Conservation (phyloP, 1,140 invertebrate genomes). For the Drosophila hydei region DNA sequence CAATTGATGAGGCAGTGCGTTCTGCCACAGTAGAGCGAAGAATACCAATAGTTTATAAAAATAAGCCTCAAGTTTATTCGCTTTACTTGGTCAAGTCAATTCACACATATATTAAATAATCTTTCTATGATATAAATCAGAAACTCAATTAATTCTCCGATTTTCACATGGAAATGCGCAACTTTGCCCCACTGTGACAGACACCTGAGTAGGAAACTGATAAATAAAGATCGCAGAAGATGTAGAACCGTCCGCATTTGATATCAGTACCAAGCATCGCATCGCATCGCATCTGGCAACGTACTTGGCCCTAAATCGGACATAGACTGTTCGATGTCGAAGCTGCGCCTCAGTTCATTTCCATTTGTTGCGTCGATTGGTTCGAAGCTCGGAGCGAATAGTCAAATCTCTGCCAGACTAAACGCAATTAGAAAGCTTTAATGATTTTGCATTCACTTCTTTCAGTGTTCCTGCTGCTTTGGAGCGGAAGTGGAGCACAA, state of each 20-base stretch:
- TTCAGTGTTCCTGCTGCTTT: slow-evolving; percentile 65
- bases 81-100: background rate
- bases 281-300: slow-evolving; percentile 29
- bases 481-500: slow-evolving; percentile 54
- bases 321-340: slow-evolving; percentile 42
- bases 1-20: slow-evolving; percentile 69
- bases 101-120: background rate
- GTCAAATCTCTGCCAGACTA: slow-evolving; percentile 36
- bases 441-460: slow-evolving; percentile 52
- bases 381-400: slow-evolving; percentile 44
- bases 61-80: too few species aligned
- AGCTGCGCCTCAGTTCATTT: slow-evolving; percentile 64
- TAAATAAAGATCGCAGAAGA: slow-evolving; percentile 71
- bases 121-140: background rate
- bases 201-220: slow-evolving; percentile 71
- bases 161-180: background rate
- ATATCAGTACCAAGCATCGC: slow-evolving; percentile 70
- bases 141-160: background rate
- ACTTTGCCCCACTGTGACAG: slow-evolving; percentile 46
- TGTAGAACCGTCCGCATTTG: slow-evolving; percentile 57
- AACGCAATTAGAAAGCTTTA: slow-evolving; percentile 41
- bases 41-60: background rate
- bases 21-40: slow-evolving; percentile 49
- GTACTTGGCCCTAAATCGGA: slow-evolving; percentile 78
- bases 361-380: slow-evolving; percentile 61